Conservation (phyloP, 1,140 invertebrate species). For the Nilaparvata lugens region DNA sequence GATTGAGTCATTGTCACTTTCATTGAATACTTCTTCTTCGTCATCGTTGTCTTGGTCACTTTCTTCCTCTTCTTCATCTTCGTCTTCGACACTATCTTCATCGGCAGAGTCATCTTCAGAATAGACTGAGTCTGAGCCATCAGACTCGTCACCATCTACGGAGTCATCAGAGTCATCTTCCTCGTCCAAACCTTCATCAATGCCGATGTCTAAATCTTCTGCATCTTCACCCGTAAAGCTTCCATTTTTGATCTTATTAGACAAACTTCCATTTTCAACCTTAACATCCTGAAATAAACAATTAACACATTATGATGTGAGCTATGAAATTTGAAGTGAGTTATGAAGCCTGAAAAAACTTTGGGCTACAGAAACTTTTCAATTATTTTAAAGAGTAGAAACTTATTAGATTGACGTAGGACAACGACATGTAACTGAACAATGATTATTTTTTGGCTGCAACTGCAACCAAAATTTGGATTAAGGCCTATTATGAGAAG, state of each 20-base stretch:
- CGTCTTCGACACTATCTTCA: slow-evolving; percentile 26
- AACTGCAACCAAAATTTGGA: too few species aligned
- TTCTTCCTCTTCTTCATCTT: slow-evolving; percentile 23
- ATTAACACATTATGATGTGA: too few species aligned
- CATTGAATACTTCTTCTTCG: slow-evolving; percentile 15
- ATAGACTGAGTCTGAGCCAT: slow-evolving; percentile 37
- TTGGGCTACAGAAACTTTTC: too few species aligned
- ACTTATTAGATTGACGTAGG: too few species aligned
- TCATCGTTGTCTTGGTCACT: slow-evolving; percentile 16
- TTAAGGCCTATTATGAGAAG: too few species aligned
- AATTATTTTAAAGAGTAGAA: too few species aligned
- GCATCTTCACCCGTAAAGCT: slow-evolving; percentile 27
- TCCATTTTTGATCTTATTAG: neutral
- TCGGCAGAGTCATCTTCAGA: slow-evolving; percentile 31
- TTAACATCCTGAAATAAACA: too few species aligned
- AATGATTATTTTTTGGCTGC: too few species aligned
- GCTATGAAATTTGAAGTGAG: too few species aligned
- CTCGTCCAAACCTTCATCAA: slow-evolving; percentile 33
- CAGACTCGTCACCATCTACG: slow-evolving; percentile 10
- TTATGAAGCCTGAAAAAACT: too few species aligned
- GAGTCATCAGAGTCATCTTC: slow-evolving; percentile 42
- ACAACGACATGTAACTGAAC: too few species aligned
- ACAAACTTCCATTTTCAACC: too few species aligned
- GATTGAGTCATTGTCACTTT: slow-evolving; percentile 13
- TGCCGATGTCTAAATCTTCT: slow-evolving; percentile 43